phyloP scores from a whole-genome alignment of 1,140 invertebrate genomes.

The silkworm (Bombyx mori) region ASM3026992v2 NC_085130.1:2926001-2926500 shows the following conservation, averaged over 20 bases:
- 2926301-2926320: conserved; percentile 29
- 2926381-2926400: no score
- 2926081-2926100: neutral
- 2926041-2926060: neutral
- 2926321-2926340: neutral
- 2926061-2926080: neutral
- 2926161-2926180: neutral
- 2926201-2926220: conserved; percentile 1
- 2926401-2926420: no score
- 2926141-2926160: neutral
- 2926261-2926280: conserved; percentile 51
- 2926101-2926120: neutral
- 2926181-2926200: neutral
- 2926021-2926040: no score
- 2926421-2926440: no score
- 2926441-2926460: no score
- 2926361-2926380: no score
- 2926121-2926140: neutral
- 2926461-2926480: no score
- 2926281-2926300: conserved; percentile 33
- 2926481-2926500: no score
- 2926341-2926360: neutral
- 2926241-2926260: conserved; percentile 48
- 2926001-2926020: no score
- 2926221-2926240: conserved; percentile 43